Conservation (phyloP, 2,888 invertebrate species). For the Acanthosoma haemorrhoidale region DNA sequence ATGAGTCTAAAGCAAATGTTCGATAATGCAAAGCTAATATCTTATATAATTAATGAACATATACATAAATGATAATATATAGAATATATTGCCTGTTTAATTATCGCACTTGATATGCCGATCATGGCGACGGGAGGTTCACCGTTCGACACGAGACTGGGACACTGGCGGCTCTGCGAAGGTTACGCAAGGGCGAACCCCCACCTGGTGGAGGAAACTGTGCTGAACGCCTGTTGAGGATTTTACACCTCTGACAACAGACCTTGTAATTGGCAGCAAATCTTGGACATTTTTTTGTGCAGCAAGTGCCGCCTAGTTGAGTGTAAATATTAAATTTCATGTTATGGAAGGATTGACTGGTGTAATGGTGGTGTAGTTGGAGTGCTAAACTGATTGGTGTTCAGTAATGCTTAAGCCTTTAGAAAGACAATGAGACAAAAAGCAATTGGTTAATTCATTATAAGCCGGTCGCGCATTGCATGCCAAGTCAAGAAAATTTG, state of each 20-base stretch:
- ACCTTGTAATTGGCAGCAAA: neutral
- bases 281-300: neutral
- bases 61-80: neutral
- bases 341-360: too few species aligned
- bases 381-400: too few species aligned
- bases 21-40: too few species aligned
- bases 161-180: neutral
- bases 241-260: constrained; percentile 8
- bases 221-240: constrained; percentile 1
- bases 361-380: too few species aligned
- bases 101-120: neutral
- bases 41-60: too few species aligned
- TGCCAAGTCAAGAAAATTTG: too few species aligned
- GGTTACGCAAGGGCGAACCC: neutral
- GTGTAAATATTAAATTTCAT: neutral
- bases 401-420: too few species aligned
- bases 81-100: constrained; percentile 9
- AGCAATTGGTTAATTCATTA: too few species aligned
- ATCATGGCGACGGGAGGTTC: neutral
- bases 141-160: neutral
- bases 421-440: too few species aligned
- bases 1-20: too few species aligned
- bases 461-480: too few species aligned
- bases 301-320: too few species aligned
- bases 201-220: neutral